Evolutionary conservation across 2,797 vertebrate genomes (phyloP), one percentile per base, ranked within the genome.

Genomic region (Silurus lanzhouensis): DNA sequence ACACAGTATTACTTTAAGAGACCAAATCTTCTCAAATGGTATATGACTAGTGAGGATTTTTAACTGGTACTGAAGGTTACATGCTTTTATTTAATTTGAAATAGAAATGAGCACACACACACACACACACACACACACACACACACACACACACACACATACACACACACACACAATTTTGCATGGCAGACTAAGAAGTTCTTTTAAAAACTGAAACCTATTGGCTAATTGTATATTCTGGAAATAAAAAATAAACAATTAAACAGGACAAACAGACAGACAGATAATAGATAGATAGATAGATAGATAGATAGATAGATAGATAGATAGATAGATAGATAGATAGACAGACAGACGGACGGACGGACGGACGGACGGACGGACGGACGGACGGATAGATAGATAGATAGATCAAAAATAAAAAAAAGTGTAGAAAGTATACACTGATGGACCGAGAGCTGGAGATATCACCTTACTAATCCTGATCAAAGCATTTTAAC

Each of bases 101-200:
- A 27, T 13, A 17, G 46, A 52, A 67, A 67, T 17, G 7, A 6
- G 52, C 61, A 22, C 61, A 66, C 63, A 25, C 63, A 64, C 61
- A 64, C 31, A 60, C 57, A 60, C 76, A 79, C 60, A 38, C 80
- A 67, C n/a, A 27, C 80, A 70, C 80, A 68, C 80, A 27, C 48
- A 70, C 67, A 70, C 27, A 71, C 68, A 71, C 38, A 46, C 70
- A 72, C 44, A 48, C 70, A 70, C 27, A 71, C 68, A 71, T 17
- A 46, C 70, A 72, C 44, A 48, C 70, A 72, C 44, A 48, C 46
- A 71, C 67, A 68, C 67, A 70, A 38, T 13, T 31, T 14, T 38
- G 5, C 66, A 68, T 38, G 27, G n/a, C 12, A 66, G n/a, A 27
- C 38, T 38, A 38, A 38, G 38, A 38, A 4, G 38, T 38, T 38